Conservation (phyloP, 2,797 vertebrate species). For the Benthosema pterotum region DNA sequence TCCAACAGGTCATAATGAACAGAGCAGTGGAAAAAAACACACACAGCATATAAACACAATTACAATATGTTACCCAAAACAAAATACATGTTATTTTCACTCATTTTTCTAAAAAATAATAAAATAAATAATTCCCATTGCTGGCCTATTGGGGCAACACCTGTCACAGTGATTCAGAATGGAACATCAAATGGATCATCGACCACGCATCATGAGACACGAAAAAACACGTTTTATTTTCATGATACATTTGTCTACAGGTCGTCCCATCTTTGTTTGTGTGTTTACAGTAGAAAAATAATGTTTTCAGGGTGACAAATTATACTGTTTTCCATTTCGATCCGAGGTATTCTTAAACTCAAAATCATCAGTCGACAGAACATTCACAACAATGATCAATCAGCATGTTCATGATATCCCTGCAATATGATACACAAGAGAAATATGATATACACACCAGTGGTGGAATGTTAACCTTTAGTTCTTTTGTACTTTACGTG, state of each 20-base stretch:
- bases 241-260: constrained; percentile 14
- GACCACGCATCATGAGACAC: no score
- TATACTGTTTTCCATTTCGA: constrained; percentile 41
- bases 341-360: constrained; percentile 56
- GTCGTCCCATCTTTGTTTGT: constrained; percentile 42
- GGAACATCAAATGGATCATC: no score
- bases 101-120: no score
- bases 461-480: not conserved
- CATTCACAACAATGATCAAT: constrained; percentile 23
- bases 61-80: no score
- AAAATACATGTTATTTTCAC: no score
- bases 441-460: constrained; percentile 46
- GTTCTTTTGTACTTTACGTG: not conserved
- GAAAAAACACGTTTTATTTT: no score
- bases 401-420: constrained; percentile 43
- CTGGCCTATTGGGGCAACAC: no score
- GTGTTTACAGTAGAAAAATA: constrained; percentile 82
- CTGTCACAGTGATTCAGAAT: no score
- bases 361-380: constrained; percentile 49
- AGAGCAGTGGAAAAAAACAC: no score
- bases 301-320: constrained; percentile 53
- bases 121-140: no score
- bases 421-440: constrained; percentile 51
- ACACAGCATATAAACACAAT: no score
- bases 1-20: no score